Conservation (phyloP, 2,888 invertebrate genomes). For the Drosophila borborema region DNA sequence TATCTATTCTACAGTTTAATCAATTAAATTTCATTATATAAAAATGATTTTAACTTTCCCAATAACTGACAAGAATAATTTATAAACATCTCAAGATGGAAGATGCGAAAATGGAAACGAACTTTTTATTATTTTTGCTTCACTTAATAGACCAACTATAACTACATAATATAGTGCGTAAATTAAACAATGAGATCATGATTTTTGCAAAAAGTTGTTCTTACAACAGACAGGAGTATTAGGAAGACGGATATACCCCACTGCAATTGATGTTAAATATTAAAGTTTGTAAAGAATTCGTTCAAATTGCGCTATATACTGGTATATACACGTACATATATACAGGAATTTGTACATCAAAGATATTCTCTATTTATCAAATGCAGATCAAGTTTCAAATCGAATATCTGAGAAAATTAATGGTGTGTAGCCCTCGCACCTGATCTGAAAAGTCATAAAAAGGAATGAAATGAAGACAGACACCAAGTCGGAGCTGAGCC, state of each 20-base stretch:
- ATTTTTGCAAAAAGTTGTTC: too few relatives aligned
- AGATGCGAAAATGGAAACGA: too few relatives aligned
- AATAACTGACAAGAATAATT: too few relatives aligned
- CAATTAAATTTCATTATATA: too few relatives aligned
- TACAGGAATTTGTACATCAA: not conserved
- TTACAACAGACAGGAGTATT: not conserved
- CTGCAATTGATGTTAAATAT: not conserved
- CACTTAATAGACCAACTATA: too few relatives aligned
- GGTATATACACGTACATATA: not conserved
- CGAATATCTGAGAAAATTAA: not conserved
- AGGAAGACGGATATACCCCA: not conserved
- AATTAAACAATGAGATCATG: too few relatives aligned
- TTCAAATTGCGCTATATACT: not conserved
- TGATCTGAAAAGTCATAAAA: not conserved
- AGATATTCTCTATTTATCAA: not conserved
- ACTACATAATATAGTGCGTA: too few relatives aligned
- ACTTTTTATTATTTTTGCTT: too few relatives aligned
- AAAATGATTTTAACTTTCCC: too few relatives aligned
- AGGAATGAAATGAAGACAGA: not conserved
- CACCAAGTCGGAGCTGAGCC: not conserved
- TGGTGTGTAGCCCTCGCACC: slow-evolving; percentile 19
- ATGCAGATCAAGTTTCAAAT: slow-evolving; percentile 12
- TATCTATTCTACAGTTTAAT: too few relatives aligned
- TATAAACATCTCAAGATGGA: too few relatives aligned
- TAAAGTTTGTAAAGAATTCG: not conserved